Base-by-base conservation (phyloP, 1,140 invertebrate species). In the Drosophila bocqueti region DNA sequence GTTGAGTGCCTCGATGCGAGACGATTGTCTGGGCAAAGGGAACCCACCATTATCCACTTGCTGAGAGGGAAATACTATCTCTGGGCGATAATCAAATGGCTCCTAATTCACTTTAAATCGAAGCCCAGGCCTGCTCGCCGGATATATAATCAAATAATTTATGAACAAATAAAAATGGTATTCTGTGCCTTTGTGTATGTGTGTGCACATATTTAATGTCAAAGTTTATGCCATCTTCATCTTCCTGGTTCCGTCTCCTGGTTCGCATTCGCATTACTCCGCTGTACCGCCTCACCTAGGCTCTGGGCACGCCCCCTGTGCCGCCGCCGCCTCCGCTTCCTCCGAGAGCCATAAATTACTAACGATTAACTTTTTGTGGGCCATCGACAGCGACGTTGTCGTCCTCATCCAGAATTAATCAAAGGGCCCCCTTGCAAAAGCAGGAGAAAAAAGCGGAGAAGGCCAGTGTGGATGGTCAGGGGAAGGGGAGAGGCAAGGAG, bases 311-410 rank as follows among this genome's bases (percentile, higher is more conserved):
- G 38, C 75, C 26, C 29, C 24, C 24, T 40, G 13, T 43, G 10
- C 43, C 66, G 6, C 29, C 7, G 29, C 29, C 5, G 66, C 21
- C 21, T 18, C 38, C 61, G 73, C 65, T 49, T 78, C 55, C 62
- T 34, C n/a, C 52, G 50, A 77, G 62, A 45, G 66, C 68, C 86
- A 89, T 89, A 89, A 89, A 89, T 89, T 90, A 89, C 81, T 73
- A 78, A 69, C 74, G 84, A 83, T 79, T 89, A 89, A 89, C 84
- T 81, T 89, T 79, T 78, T 75, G 73, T 78, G 36, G 67, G 31
- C 66, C 69, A 73, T 73, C 49, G 69, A 73, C 46, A 71, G 42
- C 36, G 38, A 43, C 54, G 45, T 61, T 60, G 69, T 72, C 34
- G 34, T 49, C 69, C 68, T 72, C 69, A 38, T 49, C 54, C 54